These are phyloP conservation scores for Girardinus metallicus DNA, from an alignment of 2,797 vertebrate genomes.

Conservation along the genomic window DNA sequence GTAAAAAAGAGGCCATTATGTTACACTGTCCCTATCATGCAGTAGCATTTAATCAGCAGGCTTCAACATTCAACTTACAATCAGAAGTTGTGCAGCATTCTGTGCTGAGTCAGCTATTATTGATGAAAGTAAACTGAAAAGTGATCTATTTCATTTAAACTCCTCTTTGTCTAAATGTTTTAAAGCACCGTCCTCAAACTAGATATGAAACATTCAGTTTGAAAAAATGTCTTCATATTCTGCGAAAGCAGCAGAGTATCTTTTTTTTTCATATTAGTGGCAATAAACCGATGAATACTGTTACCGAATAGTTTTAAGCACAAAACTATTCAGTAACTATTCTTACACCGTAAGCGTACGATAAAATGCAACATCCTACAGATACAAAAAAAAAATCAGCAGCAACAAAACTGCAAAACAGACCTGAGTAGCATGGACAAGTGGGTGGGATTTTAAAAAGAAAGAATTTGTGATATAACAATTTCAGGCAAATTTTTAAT, in stretches of 20 bases:
- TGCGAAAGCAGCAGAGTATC: neutral
- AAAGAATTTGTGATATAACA: constrained; percentile 27
- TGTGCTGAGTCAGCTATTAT: constrained; percentile 66
- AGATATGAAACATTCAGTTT: neutral
- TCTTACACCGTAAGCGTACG: neutral
- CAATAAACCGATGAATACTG: neutral
- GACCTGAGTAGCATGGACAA: neutral
- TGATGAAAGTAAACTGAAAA: constrained; percentile 45
- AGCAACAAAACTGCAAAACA: neutral
- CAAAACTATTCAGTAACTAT: neutral
- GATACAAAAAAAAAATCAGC: neutral
- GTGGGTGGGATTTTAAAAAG: neutral
- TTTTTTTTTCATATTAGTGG: neutral
- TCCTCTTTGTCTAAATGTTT: neutral
- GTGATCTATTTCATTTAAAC: constrained; percentile 39
- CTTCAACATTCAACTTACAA: constrained; percentile 68
- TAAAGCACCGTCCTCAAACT: neutral
- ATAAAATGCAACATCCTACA: neutral
- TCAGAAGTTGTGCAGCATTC: constrained; percentile 33
- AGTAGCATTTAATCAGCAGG: constrained; percentile 65
- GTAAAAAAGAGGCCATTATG: constrained; percentile 71
- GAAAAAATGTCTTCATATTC: neutral
- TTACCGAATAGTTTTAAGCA: neutral
- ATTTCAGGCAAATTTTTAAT: constrained; percentile 45
- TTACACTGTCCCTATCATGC: constrained; percentile 75